These are phyloP conservation scores for Maccullochella peelii DNA, from an alignment of 2,113 vertebrate species.

Conservation along the genomic window DNA sequence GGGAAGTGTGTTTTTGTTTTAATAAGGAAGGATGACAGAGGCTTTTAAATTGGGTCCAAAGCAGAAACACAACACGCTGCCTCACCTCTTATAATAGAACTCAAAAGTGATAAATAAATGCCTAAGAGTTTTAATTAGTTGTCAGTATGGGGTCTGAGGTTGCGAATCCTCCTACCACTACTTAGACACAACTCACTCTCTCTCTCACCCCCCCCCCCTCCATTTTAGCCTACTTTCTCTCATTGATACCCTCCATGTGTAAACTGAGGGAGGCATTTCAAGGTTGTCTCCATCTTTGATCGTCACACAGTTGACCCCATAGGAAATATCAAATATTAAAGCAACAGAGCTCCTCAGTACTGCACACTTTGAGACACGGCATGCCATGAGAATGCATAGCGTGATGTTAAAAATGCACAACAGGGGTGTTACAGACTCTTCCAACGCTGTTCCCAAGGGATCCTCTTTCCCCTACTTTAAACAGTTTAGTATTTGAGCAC, in stretches of 20 bases:
- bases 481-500: conserved; percentile 48
- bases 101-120: conserved; percentile 52
- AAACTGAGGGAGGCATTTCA: conserved; percentile 73
- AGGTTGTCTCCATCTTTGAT: conserved; percentile 74
- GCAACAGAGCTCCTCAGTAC: conserved; percentile 32
- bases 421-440: conserved; percentile 26
- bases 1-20: conserved; percentile 30
- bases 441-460: conserved; percentile 37
- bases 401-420: conserved; percentile 63
- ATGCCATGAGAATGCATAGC: conserved; percentile 53
- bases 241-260: conserved; percentile 43
- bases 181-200: conserved; percentile 22
- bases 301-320: conserved; percentile 56
- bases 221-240: conserved; percentile 47
- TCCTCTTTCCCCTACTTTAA: conserved; percentile 63
- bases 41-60: conserved; percentile 35
- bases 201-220: not conserved
- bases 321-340: conserved; percentile 80
- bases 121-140: conserved; percentile 64
- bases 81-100: not conserved
- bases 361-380: conserved; percentile 38
- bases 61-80: conserved; percentile 8
- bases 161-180: conserved; percentile 37
- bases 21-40: conserved; percentile 13
- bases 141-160: conserved; percentile 48